A percentile compares a stretch with the other conserved stretches of the same genome.
These are phyloP conservation scores for Lymantria monacha DNA, from an alignment of 2,888 invertebrate species.

Conservation along the genomic window DNA sequence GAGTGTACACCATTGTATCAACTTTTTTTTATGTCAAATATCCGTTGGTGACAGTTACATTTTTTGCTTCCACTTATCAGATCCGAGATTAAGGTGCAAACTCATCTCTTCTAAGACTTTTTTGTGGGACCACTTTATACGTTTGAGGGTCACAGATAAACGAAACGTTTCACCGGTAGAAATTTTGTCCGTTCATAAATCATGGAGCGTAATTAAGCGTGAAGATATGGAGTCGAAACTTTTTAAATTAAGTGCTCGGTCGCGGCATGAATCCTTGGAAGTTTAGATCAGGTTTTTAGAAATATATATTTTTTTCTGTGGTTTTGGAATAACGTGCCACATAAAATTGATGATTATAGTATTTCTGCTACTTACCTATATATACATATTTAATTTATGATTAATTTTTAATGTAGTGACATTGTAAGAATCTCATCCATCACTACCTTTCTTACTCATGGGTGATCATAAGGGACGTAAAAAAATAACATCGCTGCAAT, in stretches of 20 bases:
- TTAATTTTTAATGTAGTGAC: too few relatives aligned
- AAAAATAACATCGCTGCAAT: too few relatives aligned
- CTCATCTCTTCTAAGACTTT: constrained; percentile 45
- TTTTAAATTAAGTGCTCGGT: constrained; percentile 28
- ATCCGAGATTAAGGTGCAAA: constrained; percentile 67
- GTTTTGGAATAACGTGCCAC: not conserved
- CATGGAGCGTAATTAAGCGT: constrained; percentile 36
- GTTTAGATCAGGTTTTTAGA: not conserved
- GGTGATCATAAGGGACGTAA: too few relatives aligned
- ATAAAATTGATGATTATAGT: too few relatives aligned
- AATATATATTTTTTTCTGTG: not conserved
- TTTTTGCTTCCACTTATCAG: constrained; percentile 67
- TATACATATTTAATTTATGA: too few relatives aligned
- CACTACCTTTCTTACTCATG: too few relatives aligned
- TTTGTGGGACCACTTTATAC: constrained; percentile 45
- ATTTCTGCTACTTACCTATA: too few relatives aligned
- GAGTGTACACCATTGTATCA: constrained; percentile 31
- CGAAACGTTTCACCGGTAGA: constrained; percentile 32
- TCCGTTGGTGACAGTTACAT: constrained; percentile 46
- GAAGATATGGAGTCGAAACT: constrained; percentile 31
- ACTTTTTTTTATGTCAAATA: constrained; percentile 30
- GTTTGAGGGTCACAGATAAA: constrained; percentile 44
- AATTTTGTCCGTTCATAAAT: constrained; percentile 34
- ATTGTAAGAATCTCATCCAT: too few relatives aligned
- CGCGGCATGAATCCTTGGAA: constrained; percentile 18